phyloP scores from a whole-genome alignment of 2,797 vertebrate genomes.

The Parauchenoglanis ngamensis region DNA sequence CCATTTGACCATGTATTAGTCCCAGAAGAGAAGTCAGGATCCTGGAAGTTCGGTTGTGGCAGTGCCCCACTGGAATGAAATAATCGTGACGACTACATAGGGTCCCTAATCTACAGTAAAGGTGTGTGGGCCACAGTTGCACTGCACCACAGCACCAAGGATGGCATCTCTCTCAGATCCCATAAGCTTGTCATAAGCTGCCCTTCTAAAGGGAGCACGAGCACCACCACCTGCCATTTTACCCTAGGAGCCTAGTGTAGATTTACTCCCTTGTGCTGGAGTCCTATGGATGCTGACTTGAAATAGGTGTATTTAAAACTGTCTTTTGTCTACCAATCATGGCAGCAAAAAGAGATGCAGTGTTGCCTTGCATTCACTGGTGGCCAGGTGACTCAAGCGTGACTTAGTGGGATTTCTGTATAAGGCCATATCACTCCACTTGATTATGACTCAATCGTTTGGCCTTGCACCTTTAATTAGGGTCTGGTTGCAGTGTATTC shows the following conservation, averaged over 20 bases:
- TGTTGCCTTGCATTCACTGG: not conserved
- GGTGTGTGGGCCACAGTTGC: not conserved
- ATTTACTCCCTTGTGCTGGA: not conserved
- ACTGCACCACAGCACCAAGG: not conserved
- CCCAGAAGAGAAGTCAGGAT: too few relatives aligned
- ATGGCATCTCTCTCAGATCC: not conserved
- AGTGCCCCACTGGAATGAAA: not conserved
- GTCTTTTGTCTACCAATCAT: not conserved
- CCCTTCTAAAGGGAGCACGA: not conserved
- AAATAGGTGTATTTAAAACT: not conserved
- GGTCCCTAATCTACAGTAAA: not conserved
- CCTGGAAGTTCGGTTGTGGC: not conserved
- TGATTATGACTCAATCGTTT: not conserved
- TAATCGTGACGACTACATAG: not conserved
- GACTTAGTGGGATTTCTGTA: not conserved
- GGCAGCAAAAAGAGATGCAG: not conserved
- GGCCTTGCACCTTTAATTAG: not conserved
- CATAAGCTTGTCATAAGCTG: not conserved
- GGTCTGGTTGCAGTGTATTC: not conserved
- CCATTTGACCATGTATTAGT: not conserved
- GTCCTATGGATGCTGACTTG: not conserved
- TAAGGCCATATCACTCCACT: not conserved
- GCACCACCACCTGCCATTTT: not conserved
- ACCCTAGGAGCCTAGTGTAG: not conserved
- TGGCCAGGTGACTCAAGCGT: not conserved